phyloP scores from a whole-genome alignment of 2,888 invertebrate genomes.

The Nymphalis c-album region DNA sequence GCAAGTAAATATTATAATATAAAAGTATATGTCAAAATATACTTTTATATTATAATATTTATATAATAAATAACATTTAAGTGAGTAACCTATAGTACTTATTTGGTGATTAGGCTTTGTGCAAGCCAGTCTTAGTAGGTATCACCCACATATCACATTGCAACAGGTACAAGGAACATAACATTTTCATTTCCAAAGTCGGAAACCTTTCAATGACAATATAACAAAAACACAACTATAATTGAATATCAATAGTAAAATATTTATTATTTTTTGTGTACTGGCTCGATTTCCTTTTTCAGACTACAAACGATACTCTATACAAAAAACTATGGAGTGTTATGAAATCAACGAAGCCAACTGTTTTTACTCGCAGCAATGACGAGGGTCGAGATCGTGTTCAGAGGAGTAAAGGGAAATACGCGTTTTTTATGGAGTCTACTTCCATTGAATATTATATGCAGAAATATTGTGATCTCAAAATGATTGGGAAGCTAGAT shows the following conservation, averaged over 20 bases:
- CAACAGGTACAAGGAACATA: no score
- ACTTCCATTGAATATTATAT: constrained; percentile 94
- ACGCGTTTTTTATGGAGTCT: constrained; percentile 98
- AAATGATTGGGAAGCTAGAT: constrained; percentile 90
- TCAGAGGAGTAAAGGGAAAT: constrained; percentile 85
- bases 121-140: no score
- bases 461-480: constrained; percentile 90
- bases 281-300: constrained; percentile 44
- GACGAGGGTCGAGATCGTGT: constrained; percentile 93
- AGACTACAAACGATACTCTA: constrained; percentile 90
- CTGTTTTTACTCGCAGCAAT: constrained; percentile 89
- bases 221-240: no score
- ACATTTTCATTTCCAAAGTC: no score
- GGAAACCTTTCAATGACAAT: no score
- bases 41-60: no score
- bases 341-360: constrained; percentile 91
- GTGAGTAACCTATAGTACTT: no score
- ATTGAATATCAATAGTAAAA: not conserved
- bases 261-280: not conserved
- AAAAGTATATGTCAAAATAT: no score
- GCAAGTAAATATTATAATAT: no score
- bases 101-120: no score
- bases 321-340: constrained; percentile 95
- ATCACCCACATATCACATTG: no score
- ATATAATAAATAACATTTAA: no score